Conservation (phyloP, 1,140 invertebrate genomes). For the Penaeus japonicus region DNA sequence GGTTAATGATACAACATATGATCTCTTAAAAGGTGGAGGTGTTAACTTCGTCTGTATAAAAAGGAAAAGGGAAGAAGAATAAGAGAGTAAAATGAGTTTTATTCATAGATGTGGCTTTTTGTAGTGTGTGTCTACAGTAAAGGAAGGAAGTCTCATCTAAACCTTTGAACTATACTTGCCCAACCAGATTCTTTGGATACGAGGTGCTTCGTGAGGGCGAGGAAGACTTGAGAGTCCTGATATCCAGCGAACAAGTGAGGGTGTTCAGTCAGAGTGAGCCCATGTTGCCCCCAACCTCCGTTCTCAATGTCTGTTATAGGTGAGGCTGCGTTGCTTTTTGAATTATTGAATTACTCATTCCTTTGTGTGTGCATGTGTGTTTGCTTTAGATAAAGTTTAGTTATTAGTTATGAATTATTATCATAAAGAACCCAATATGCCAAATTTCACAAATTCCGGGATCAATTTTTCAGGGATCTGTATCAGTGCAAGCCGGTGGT, state of each 20-base stretch:
- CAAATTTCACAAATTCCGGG: background rate
- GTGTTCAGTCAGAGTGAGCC: slow-evolving; percentile 73
- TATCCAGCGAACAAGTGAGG: slow-evolving; percentile 80
- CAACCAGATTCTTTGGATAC: slow-evolving; percentile 78
- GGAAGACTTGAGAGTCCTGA: slow-evolving; percentile 76
- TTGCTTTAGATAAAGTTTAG: background rate
- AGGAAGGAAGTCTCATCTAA: background rate
- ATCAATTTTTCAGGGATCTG: slow-evolving; percentile 53
- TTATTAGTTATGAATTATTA: background rate
- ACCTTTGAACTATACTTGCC: background rate
- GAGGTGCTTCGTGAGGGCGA: slow-evolving; percentile 77
- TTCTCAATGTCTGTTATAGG: slow-evolving; percentile 75
- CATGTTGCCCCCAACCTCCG: slow-evolving; percentile 68
- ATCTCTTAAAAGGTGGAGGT: too few species aligned
- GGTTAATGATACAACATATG: too few species aligned
- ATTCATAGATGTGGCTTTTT: too few species aligned
- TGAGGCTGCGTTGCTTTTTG: slow-evolving; percentile 61
- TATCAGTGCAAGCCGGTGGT: slow-evolving; percentile 58
- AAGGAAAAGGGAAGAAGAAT: too few species aligned
- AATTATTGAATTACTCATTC: slow-evolving; percentile 71
- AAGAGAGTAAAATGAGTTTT: too few species aligned
- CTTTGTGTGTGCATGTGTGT: slow-evolving; percentile 40
- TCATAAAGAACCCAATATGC: too few species aligned
- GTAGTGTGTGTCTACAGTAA: too few species aligned
- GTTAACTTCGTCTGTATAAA: too few species aligned